Percentiles rank a stretch among this genome's conserved stretches.
These are phyloP conservation scores for Crocidura indochinensis DNA, from an alignment of 2,797 vertebrate species.

Conservation along the genomic window DNA sequence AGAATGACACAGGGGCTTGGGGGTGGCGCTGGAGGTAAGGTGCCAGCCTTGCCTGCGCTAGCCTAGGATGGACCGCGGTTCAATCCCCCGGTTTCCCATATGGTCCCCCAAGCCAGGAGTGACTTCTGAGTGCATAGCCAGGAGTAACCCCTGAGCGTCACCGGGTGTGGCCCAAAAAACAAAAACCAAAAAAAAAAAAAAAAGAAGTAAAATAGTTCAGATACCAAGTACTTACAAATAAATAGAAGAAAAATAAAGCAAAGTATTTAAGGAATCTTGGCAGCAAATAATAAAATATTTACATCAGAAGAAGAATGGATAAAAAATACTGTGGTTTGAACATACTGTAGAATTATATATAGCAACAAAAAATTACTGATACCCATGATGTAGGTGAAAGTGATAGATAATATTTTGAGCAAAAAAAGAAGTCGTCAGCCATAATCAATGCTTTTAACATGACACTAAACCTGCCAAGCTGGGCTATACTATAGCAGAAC, in stretches of 20 bases:
- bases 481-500: not conserved
- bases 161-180: no score
- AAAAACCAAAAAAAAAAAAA: no score
- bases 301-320: conserved; percentile 53
- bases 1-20: no score
- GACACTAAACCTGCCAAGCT: not conserved
- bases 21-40: no score
- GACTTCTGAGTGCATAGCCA: no score
- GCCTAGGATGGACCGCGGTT: no score
- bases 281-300: conserved; percentile 21
- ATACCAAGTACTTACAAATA: conserved; percentile 31
- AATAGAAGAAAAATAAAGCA: conserved; percentile 60
- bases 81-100: no score
- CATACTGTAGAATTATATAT: not conserved
- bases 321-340: not conserved
- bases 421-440: not conserved
- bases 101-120: no score
- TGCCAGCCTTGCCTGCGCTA: no score
- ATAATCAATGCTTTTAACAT: not conserved
- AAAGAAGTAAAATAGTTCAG: conserved; percentile 46
- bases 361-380: not conserved
- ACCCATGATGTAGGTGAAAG: not conserved
- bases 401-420: not conserved
- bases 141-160: no score
- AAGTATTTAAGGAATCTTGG: conserved; percentile 31